phyloP scores from a whole-genome alignment of 2,888 invertebrate species.

The Epirrhoe tristata region DNA sequence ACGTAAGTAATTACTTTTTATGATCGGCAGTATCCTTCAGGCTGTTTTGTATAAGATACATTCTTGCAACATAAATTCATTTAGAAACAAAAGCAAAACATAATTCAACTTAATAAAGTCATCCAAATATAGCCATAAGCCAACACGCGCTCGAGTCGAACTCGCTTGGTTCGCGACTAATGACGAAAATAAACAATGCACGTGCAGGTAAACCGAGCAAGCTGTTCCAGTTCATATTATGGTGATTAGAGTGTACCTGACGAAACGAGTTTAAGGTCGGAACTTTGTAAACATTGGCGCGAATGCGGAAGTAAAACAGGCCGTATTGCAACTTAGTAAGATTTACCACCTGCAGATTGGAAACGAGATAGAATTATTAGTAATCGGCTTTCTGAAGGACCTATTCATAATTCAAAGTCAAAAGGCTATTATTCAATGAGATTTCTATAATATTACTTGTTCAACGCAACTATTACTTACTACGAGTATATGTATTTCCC shows the following conservation, averaged over 20 bases:
- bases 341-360: neutral
- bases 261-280: constrained; percentile 28
- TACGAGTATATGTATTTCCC: too few species aligned
- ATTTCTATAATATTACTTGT: too few species aligned
- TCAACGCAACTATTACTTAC: too few species aligned
- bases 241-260: constrained; percentile 25
- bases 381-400: neutral
- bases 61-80: neutral
- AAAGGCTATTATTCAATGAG: neutral
- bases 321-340: neutral
- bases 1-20: neutral
- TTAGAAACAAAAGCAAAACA: constrained; percentile 1
- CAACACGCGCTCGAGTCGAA: constrained; percentile 4
- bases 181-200: constrained; percentile 31
- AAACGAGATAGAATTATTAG: neutral
- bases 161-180: constrained; percentile 23
- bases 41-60: neutral
- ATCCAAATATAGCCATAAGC: constrained; percentile 19
- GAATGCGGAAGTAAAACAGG: constrained; percentile 10
- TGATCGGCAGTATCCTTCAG: neutral
- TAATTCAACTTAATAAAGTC: constrained; percentile 7
- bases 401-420: neutral
- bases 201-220: constrained; percentile 22
- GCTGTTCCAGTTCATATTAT: constrained; percentile 25
- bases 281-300: constrained; percentile 1